phyloP scores from a whole-genome alignment of 2,797 vertebrate genomes.

The Siniperca scherzeri region DNA sequence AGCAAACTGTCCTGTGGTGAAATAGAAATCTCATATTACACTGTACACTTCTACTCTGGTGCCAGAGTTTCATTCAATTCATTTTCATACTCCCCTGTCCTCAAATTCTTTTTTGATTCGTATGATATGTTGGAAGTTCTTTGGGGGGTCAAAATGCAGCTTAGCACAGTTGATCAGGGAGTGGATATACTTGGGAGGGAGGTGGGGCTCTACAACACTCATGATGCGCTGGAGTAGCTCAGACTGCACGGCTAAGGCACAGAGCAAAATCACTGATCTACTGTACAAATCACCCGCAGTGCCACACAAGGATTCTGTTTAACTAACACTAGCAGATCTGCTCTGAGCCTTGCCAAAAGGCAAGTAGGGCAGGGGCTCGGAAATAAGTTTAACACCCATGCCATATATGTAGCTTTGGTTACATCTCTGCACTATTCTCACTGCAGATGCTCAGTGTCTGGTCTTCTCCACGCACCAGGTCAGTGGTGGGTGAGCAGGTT shows the following conservation, averaged over 20 bases:
- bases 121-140: conserved; percentile 34
- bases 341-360: conserved; percentile 59
- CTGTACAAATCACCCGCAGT: conserved; percentile 52
- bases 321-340: conserved; percentile 53
- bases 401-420: conserved; percentile 70
- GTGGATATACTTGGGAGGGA: conserved; percentile 13
- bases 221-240: conserved; percentile 49
- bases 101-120: conserved; percentile 38
- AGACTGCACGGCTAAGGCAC: conserved; percentile 62
- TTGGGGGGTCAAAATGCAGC: conserved; percentile 32
- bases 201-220: conserved; percentile 39
- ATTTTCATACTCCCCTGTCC: not conserved
- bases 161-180: conserved; percentile 50
- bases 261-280: conserved; percentile 69
- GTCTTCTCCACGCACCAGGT: conserved; percentile 47
- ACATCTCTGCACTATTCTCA: conserved; percentile 47
- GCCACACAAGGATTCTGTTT: conserved; percentile 45
- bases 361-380: conserved; percentile 43
- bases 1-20: conserved; percentile 15
- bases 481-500: conserved; percentile 40
- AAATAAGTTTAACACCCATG: conserved; percentile 40
- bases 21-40: conserved; percentile 16
- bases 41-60: conserved; percentile 10
- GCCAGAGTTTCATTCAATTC: not conserved
- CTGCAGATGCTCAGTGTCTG: conserved; percentile 45